Base-by-base conservation (phyloP, 2,888 invertebrate genomes). In the Drosophila longiperda region DNA sequence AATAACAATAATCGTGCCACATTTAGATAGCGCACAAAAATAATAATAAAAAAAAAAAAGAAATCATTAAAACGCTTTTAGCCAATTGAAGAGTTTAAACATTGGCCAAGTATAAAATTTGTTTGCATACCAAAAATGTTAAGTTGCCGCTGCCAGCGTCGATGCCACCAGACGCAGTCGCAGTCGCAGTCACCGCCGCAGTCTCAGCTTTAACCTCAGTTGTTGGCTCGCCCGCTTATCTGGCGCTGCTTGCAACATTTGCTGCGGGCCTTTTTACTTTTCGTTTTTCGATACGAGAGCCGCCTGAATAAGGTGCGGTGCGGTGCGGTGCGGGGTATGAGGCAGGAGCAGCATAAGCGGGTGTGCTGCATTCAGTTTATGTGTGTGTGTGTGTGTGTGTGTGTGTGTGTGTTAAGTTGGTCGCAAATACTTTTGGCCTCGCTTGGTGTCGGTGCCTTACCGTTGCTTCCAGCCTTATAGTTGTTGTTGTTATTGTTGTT, bases 1-100 rank as follows among this genome's bases (percentile, higher is more conserved):
- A 91, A 88, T 86, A 89, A 89, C 87, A 91, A 91, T 90, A 91
- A 89, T 83, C 89, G 89, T 89, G 87, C 83, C 82, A 87, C 83
- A 91, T 89, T 90, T 89, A 91, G 90, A 91, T 91, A 87, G 77
- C 79, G 66, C 61, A 61, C 64, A 58, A 54, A 40, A 55, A 26
- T 29, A 33, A 34, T 48, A 60, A 42, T 17, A 48, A 33, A 49
- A 34, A 26, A 23, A 23, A 26, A 40, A 9, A 17, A 38, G 17
- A 12, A 11, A 53, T 40, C 52, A 26, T 68, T 66, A 83, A 82
- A 87, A 59, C 82, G 90, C 87, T 90, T 84, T 82, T 69, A 87
- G 87, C 90, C 87, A 90, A 87, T 90, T 87, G 87, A 89, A 87
- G 87, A 89, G 89, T 82, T 90, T 89, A 89, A 87, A 74, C 89